Evolutionary conservation across 2,113 vertebrate species (phyloP).

Genomic region (Anguilla rostrata): DNA sequence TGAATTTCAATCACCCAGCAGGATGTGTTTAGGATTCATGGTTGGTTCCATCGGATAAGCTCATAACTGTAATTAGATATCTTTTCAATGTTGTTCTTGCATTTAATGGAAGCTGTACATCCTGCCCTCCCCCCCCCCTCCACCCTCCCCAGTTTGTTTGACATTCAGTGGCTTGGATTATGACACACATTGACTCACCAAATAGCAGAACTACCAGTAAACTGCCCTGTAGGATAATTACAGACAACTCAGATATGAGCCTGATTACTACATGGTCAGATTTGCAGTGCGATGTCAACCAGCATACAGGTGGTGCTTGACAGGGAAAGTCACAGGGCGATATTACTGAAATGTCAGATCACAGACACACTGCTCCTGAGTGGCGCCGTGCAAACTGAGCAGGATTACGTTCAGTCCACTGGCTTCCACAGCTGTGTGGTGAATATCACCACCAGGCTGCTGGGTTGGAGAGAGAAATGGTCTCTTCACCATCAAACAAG

Average conservation of each 20-base stretch:
- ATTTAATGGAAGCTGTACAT: conserved; percentile 34
- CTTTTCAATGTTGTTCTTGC: conserved; percentile 18
- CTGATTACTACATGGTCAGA: background rate
- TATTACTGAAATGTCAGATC: background rate
- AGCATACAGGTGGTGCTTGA: background rate
- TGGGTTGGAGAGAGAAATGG: background rate
- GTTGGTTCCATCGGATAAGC: conserved; percentile 27
- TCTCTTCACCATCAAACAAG: background rate
- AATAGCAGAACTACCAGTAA: background rate
- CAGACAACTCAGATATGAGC: background rate
- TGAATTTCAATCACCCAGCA: conserved; percentile 38
- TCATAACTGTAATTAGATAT: conserved; percentile 39
- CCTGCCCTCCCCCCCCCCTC: background rate
- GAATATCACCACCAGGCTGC: background rate
- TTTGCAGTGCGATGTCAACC: background rate
- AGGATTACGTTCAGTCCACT: background rate
- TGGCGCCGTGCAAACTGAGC: background rate
- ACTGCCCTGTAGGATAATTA: background rate
- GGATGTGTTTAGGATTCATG: conserved; percentile 31
- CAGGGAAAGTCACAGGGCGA: background rate
- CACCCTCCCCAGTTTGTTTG: background rate
- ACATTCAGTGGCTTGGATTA: background rate
- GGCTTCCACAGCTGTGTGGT: background rate
- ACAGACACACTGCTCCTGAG: background rate
- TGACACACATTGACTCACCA: background rate